A percentile compares a stretch with the other conserved stretches of the same genome.
Evolutionary conservation across 1,140 invertebrate species (phyloP).

Genomic region (Amphibalanus amphitrite): DNA sequence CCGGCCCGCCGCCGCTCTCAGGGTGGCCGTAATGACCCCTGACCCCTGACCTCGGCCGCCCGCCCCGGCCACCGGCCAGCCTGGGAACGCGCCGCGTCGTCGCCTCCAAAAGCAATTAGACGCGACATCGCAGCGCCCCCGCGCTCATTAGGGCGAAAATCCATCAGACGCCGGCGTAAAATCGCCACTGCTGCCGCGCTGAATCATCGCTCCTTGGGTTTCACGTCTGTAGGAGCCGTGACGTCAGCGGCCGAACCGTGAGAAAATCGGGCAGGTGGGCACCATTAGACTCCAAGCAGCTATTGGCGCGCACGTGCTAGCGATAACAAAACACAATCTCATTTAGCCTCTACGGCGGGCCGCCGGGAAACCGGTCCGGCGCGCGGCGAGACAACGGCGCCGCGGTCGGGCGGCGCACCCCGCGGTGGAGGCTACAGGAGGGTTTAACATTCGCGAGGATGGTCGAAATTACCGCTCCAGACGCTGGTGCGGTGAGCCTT

Average conservation of each 20-base stretch:
- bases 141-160: not conserved
- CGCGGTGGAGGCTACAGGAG: not conserved
- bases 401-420: too few species aligned
- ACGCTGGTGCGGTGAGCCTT: not conserved
- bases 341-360: not conserved
- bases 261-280: constrained; percentile 5
- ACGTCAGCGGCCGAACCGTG: not conserved
- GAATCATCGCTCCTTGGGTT: not conserved
- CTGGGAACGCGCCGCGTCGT: not conserved
- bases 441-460: not conserved
- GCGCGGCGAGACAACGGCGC: not conserved
- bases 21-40: not conserved
- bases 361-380: not conserved
- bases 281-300: not conserved
- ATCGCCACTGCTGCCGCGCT: not conserved
- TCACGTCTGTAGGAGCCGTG: not conserved
- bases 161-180: not conserved
- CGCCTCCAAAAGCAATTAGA: not conserved
- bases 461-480: not conserved
- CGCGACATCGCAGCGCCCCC: too few species aligned
- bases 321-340: constrained; percentile 5
- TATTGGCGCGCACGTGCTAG: constrained; percentile 2
- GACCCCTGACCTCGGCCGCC: not conserved
- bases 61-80: not conserved
- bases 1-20: not conserved